phyloP scores from a whole-genome alignment of 2,888 invertebrate genomes.

The Cryptophagus acutangulus region DNA sequence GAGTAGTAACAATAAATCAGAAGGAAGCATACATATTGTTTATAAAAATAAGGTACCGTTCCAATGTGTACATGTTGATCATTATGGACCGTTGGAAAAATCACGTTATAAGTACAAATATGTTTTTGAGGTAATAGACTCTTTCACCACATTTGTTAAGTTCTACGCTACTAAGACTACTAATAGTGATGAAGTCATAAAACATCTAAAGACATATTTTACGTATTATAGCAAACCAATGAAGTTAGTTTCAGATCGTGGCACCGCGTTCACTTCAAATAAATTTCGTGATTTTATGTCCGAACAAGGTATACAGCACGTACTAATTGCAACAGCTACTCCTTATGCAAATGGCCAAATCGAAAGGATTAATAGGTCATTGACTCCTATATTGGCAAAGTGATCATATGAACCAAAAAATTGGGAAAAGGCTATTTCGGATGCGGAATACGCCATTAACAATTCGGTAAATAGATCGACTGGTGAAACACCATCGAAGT shows the following conservation, averaged over 20 bases:
- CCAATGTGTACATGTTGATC: not conserved
- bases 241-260: slow-evolving; percentile 22
- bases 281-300: slow-evolving; percentile 18
- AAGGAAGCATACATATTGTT: slow-evolving; percentile 1
- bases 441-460: slow-evolving; percentile 24
- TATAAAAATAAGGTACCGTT: slow-evolving; percentile 4
- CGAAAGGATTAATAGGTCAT: slow-evolving; percentile 17
- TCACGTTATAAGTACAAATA: not conserved
- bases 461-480: slow-evolving; percentile 30
- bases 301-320: slow-evolving; percentile 14
- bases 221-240: slow-evolving; percentile 15
- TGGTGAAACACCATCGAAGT: slow-evolving; percentile 26
- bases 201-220: slow-evolving; percentile 8
- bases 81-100: slow-evolving; percentile 4
- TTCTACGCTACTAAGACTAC: not conserved
- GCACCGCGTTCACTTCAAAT: slow-evolving; percentile 17
- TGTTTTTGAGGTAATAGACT: slow-evolving; percentile 5
- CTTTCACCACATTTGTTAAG: slow-evolving; percentile 4
- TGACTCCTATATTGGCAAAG: slow-evolving; percentile 19
- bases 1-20: not conserved
- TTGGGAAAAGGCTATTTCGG: slow-evolving; percentile 20
- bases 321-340: slow-evolving; percentile 19
- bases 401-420: slow-evolving; percentile 10
- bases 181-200: slow-evolving; percentile 1
- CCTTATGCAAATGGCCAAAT: slow-evolving; percentile 24